A percentile compares a stretch with the other conserved stretches of the same genome.
These are phyloP conservation scores for Caenorhabditis latens DNA, from an alignment of 1,140 invertebrate species.

Conservation along the genomic window DNA sequence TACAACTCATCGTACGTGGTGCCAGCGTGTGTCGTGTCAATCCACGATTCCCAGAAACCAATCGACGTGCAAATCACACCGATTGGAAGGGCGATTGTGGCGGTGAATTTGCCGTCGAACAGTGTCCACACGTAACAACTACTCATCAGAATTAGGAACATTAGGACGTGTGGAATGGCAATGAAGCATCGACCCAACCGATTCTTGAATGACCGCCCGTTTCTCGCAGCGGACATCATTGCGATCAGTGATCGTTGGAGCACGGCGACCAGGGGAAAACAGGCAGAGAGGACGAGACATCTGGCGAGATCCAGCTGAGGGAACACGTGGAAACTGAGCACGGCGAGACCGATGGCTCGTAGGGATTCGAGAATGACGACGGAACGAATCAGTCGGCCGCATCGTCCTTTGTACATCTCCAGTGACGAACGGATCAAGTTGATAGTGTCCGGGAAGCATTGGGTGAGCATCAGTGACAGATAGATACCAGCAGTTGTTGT, in stretches of 20 bases:
- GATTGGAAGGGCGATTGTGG: slow-evolving; percentile 60
- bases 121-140: slow-evolving; percentile 60
- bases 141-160: slow-evolving; percentile 44
- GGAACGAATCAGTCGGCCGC: background rate
- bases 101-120: slow-evolving; percentile 34
- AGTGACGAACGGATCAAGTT: slow-evolving; percentile 19
- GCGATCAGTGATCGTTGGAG: slow-evolving; percentile 54
- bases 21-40: slow-evolving; percentile 63
- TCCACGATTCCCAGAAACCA: slow-evolving; percentile 74
- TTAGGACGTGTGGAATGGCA: slow-evolving; percentile 54
- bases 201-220: slow-evolving; percentile 39
- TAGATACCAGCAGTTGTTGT: slow-evolving; percentile 34
- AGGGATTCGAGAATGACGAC: slow-evolving; percentile 45
- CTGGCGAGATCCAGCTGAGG: slow-evolving; percentile 70
- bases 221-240: slow-evolving; percentile 43
- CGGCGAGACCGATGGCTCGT: slow-evolving; percentile 63
- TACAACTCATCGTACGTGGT: slow-evolving; percentile 69
- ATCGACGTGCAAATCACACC: slow-evolving; percentile 69
- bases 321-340: slow-evolving; percentile 69
- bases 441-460: slow-evolving; percentile 18
- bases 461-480: background rate
- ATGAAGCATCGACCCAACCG: slow-evolving; percentile 48
- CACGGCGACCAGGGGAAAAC: slow-evolving; percentile 64
- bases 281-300: slow-evolving; percentile 67
- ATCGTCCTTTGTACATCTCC: slow-evolving; percentile 12